Conservation (phyloP, 2,113 vertebrate species). For the Tupaia chinensis region DNA sequence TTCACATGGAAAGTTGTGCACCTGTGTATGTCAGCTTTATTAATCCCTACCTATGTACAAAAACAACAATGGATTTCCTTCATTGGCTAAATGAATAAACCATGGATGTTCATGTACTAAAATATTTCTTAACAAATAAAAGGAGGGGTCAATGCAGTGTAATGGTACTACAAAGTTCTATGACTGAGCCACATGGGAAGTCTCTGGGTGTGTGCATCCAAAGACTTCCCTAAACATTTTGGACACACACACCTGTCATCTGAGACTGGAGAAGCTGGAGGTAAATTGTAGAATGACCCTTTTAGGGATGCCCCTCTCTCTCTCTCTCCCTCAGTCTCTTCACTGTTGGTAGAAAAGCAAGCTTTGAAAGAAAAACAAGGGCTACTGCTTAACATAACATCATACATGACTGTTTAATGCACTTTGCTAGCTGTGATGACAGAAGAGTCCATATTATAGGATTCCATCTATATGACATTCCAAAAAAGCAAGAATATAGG, state of each 20-base stretch:
- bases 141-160: too few relatives aligned
- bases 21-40: neutral
- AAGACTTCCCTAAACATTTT: too few relatives aligned
- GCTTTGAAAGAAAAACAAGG: neutral
- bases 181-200: too few relatives aligned
- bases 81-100: neutral
- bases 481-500: neutral
- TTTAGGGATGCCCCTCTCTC: too few relatives aligned
- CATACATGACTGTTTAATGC: neutral
- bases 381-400: neutral
- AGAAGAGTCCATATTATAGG: neutral
- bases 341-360: too few relatives aligned
- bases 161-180: too few relatives aligned
- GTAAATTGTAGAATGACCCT: too few relatives aligned
- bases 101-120: neutral
- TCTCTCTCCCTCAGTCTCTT: too few relatives aligned
- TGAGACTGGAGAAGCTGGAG: too few relatives aligned
- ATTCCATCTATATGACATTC: neutral
- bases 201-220: too few relatives aligned
- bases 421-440: neutral
- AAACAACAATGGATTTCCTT: neutral
- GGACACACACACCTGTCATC: too few relatives aligned
- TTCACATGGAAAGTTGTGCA: neutral
- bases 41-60: neutral
- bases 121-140: neutral